phyloP scores from a whole-genome alignment of 1,140 invertebrate genomes.

The Bombus waltoni region DNA sequence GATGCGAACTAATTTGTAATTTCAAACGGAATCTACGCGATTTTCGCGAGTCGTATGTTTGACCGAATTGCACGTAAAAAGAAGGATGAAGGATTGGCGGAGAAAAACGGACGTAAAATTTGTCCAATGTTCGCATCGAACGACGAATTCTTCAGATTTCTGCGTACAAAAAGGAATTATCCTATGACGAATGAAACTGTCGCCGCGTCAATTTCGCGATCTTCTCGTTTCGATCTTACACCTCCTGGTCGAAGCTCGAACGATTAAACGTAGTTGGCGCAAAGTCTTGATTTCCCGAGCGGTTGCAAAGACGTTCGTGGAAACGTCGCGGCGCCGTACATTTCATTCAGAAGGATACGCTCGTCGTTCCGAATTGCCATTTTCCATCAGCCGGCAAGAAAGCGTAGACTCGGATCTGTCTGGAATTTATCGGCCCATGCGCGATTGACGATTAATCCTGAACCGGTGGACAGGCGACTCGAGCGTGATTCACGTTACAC shows the following conservation, averaged over 20 bases:
- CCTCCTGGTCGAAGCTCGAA: not conserved
- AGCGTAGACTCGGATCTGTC: not conserved
- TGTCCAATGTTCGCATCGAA: not conserved
- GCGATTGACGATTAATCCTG: constrained; percentile 30
- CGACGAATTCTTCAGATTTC: not conserved
- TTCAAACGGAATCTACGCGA: not conserved
- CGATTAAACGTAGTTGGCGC: not conserved
- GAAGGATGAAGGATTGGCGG: too few species aligned
- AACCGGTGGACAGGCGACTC: constrained; percentile 27
- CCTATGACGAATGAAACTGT: too few species aligned
- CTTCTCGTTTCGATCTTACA: not conserved
- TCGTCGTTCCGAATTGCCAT: not conserved
- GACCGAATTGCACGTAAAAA: too few species aligned
- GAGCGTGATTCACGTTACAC: constrained; percentile 3
- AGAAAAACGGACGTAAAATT: too few species aligned
- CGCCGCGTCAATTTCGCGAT: not conserved
- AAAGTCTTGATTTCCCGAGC: not conserved
- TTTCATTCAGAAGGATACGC: not conserved
- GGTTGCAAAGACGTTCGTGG: not conserved
- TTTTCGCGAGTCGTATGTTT: not conserved
- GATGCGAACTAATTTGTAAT: not conserved
- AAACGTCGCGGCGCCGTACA: not conserved
- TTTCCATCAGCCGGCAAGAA: not conserved
- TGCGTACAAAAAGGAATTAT: not conserved
- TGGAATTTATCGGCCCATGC: constrained; percentile 17